phyloP scores from a whole-genome alignment of 2,888 invertebrate genomes.

The Xylota sylvarum region DNA sequence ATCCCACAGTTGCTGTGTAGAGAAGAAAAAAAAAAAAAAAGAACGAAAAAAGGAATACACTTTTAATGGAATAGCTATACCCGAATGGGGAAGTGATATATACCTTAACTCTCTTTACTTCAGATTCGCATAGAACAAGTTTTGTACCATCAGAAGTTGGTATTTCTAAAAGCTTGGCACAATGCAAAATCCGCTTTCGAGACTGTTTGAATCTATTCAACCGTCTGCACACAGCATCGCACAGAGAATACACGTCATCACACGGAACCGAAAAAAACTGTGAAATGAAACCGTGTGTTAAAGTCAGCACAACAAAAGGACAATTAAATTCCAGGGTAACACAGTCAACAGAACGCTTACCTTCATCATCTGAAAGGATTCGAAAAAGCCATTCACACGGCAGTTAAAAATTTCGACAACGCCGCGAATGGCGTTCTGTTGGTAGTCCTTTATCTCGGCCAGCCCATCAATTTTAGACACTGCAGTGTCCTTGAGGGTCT shows the following conservation, averaged over 20 bases:
- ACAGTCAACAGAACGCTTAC: constrained; percentile 46
- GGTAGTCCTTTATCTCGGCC: constrained; percentile 93
- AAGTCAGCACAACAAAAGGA: constrained; percentile 53
- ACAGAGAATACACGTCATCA: constrained; percentile 88
- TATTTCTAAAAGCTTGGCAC: constrained; percentile 94
- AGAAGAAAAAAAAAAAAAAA: constrained; percentile 15
- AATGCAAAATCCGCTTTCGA: constrained; percentile 89
- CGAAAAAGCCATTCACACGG: constrained; percentile 86
- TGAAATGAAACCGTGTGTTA: constrained; percentile 54
- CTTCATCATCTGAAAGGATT: constrained; percentile 58
- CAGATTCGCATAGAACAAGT: constrained; percentile 90
- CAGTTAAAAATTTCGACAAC: constrained; percentile 92
- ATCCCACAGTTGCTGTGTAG: constrained; percentile 93
- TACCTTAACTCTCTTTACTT: constrained; percentile 91
- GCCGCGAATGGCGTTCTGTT: constrained; percentile 93
- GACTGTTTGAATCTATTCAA: constrained; percentile 89
- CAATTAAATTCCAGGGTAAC: constrained; percentile 39
- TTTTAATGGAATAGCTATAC: constrained; percentile 46
- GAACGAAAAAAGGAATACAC: constrained; percentile 21
- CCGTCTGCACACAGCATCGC: constrained; percentile 90
- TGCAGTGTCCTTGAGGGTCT: constrained; percentile 92
- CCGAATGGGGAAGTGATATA: constrained; percentile 54
- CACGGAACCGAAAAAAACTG: constrained; percentile 89
- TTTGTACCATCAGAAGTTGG: constrained; percentile 93
- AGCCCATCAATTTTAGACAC: constrained; percentile 93